Conservation (phyloP, 2,888 invertebrate species). For the Amiota minor region DNA sequence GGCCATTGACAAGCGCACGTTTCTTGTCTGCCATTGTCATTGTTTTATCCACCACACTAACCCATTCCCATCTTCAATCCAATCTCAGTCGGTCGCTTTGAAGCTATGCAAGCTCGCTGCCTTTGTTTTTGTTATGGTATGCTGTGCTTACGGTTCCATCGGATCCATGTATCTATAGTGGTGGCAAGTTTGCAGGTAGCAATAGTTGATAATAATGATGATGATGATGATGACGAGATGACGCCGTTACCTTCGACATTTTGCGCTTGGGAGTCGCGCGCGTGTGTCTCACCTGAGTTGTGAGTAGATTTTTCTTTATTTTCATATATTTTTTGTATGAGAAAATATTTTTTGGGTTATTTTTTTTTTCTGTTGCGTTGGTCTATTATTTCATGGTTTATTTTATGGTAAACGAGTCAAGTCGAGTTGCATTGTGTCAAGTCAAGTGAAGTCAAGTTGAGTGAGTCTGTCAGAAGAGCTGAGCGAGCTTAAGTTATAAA, state of each 20-base stretch:
- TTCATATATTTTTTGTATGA: slow-evolving; percentile 36
- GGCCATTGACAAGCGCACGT: slow-evolving; percentile 30
- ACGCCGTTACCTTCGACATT: slow-evolving; percentile 53
- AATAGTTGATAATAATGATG: slow-evolving; percentile 12
- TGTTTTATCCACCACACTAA: not conserved
- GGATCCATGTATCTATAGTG: not conserved
- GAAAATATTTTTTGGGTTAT: slow-evolving; percentile 23
- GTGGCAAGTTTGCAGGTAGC: not conserved
- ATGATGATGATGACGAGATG: slow-evolving; percentile 58
- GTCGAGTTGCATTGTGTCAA: slow-evolving; percentile 3
- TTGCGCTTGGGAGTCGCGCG: slow-evolving; percentile 51
- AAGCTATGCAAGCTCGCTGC: not conserved
- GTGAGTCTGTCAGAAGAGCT: slow-evolving; percentile 41
- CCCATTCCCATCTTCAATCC: not conserved
- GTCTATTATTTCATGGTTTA: slow-evolving; percentile 42
- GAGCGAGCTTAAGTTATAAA: slow-evolving; percentile 55
- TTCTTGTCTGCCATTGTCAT: slow-evolving; percentile 45
- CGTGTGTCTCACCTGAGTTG: slow-evolving; percentile 45
- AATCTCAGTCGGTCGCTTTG: not conserved
- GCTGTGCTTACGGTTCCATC: not conserved
- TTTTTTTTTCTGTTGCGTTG: slow-evolving; percentile 39
- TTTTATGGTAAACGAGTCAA: slow-evolving; percentile 40
- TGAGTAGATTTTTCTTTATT: slow-evolving; percentile 37
- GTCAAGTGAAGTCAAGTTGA: slow-evolving; percentile 36
- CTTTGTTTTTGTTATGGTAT: not conserved